A percentile compares a stretch with the other conserved stretches of the same genome.
Evolutionary conservation across 2,113 vertebrate species (phyloP).

Genomic region (Sander vitreus): DNA sequence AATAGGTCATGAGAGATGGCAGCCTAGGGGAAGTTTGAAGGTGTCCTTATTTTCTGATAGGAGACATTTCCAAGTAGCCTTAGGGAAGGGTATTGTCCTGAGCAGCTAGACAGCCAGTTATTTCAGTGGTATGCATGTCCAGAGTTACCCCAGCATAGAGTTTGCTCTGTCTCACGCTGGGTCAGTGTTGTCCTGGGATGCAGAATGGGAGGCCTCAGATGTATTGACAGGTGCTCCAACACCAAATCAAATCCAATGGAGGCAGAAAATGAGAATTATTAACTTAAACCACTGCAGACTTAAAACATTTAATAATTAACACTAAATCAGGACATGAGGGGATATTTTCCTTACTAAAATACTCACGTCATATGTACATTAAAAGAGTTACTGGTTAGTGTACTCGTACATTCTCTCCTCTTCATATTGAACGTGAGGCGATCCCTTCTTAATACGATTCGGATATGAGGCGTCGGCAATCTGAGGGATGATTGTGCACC

Average conservation of each 20-base stretch:
- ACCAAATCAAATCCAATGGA: neutral
- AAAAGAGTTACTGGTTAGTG: no score
- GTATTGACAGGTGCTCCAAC: neutral
- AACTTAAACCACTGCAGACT: neutral
- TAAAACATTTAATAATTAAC: neutral
- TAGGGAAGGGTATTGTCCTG: slow-evolving; percentile 62
- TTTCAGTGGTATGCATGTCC: slow-evolving; percentile 51
- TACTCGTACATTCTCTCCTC: no score
- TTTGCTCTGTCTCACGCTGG: slow-evolving; percentile 1
- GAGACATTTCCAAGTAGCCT: slow-evolving; percentile 61
- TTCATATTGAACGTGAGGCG: no score
- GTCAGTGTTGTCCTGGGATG: slow-evolving; percentile 2
- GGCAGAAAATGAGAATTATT: neutral
- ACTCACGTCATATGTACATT: neutral
- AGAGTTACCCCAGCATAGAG: slow-evolving; percentile 48
- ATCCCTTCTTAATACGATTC: no score
- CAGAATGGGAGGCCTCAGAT: neutral
- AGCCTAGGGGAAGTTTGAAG: slow-evolving; percentile 52
- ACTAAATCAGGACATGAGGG: neutral
- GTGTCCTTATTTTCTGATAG: slow-evolving; percentile 59
- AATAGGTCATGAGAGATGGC: slow-evolving; percentile 76
- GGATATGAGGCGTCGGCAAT: no score
- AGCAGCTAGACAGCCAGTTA: slow-evolving; percentile 30
- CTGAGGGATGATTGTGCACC: neutral
- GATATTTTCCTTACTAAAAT: neutral